These are phyloP conservation scores for Manis javanica DNA, from an alignment of 2,797 vertebrate species.

Conservation along the genomic window DNA sequence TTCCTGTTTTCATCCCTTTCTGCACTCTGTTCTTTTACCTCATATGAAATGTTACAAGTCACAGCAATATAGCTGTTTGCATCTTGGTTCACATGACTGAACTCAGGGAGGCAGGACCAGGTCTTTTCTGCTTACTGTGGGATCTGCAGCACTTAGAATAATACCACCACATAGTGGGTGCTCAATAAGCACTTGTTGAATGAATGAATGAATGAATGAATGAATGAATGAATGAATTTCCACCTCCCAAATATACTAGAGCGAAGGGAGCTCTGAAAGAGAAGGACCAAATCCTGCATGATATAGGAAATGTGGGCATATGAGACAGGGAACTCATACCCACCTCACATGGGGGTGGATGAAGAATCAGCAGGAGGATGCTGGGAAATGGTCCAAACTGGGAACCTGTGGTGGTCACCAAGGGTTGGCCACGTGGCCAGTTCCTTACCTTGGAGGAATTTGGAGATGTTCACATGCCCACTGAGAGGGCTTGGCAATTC, in stretches of 20 bases:
- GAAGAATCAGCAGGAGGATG: background rate
- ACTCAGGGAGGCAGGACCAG: background rate
- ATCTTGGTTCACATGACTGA: background rate
- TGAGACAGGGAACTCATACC: background rate
- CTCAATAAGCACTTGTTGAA: background rate
- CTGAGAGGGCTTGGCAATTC: background rate
- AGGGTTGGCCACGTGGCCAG: background rate
- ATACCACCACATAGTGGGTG: background rate
- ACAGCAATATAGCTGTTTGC: background rate
- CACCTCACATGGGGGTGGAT: background rate
- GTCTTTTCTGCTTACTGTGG: background rate
- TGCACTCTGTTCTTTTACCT: background rate
- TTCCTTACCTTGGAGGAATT: slow-evolving; percentile 73
- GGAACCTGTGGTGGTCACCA: background rate
- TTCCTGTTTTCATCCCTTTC: background rate
- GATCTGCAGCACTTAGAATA: background rate
- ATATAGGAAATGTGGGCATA: background rate
- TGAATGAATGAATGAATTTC: background rate
- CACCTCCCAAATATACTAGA: background rate
- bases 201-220: background rate
- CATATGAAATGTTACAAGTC: background rate
- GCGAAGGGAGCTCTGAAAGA: background rate
- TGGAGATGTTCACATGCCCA: background rate
- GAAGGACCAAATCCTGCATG: background rate
- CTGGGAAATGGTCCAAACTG: background rate